These are phyloP conservation scores for Condylostylus longicornis DNA, from an alignment of 1,140 invertebrate species.

Conservation along the genomic window DNA sequence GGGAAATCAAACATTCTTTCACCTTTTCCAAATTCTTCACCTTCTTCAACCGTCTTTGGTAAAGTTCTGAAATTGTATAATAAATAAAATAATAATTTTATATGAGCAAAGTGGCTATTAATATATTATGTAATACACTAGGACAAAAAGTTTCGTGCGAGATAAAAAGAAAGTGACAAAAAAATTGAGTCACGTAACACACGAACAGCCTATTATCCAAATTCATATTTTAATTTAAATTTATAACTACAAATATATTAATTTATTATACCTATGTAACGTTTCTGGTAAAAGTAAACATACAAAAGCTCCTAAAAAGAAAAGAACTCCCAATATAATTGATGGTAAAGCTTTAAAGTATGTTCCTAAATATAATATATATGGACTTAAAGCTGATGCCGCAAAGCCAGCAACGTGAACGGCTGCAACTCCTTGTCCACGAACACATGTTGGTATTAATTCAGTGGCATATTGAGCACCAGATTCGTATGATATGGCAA, in stretches of 20 bases:
- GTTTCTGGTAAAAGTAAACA: slow-evolving; percentile 47
- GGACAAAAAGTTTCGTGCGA: too few species aligned
- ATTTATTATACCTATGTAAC: slow-evolving; percentile 30
- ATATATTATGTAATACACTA: background rate
- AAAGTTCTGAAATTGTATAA: slow-evolving; percentile 28
- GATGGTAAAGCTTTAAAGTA: slow-evolving; percentile 40
- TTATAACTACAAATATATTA: background rate
- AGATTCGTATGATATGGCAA: slow-evolving; percentile 49
- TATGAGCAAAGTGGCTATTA: background rate
- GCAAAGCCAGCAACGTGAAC: slow-evolving; percentile 43
- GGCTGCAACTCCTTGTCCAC: slow-evolving; percentile 41
- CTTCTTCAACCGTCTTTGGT: slow-evolving; percentile 44
- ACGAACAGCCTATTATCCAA: too few species aligned
- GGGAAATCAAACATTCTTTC: slow-evolving; percentile 41
- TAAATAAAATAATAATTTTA: background rate
- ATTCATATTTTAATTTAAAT: too few species aligned
- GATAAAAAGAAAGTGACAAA: too few species aligned
- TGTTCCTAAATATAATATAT: slow-evolving; percentile 35
- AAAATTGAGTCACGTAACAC: too few species aligned
- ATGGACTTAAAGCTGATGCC: slow-evolving; percentile 40
- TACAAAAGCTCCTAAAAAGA: slow-evolving; percentile 38
- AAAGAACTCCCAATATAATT: slow-evolving; percentile 38
- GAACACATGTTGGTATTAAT: slow-evolving; percentile 48
- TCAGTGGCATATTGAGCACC: slow-evolving; percentile 50
- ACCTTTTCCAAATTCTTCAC: slow-evolving; percentile 44